Base-by-base conservation (phyloP, 2,113 vertebrate species). In the Psilopogon haemacephalus region DNA sequence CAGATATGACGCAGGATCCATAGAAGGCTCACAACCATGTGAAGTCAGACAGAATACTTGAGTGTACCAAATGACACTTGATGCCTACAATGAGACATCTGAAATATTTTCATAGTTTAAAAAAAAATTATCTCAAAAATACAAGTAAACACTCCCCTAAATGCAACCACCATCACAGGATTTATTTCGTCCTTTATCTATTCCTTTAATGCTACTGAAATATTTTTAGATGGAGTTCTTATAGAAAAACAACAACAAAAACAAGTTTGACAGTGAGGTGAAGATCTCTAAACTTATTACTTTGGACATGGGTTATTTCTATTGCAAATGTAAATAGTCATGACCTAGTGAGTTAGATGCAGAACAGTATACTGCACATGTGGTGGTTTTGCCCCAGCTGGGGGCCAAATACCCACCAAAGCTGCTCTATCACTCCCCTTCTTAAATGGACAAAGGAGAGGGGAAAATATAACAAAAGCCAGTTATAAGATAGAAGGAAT, bases 201-300 rank as follows among this genome's bases (percentile, higher is more conserved):
- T 8, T 30, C 56, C 27, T 30, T 58, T 50, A 56, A 26, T 4
- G 58, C 30, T 35, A n/a, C 12, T 0, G 0, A 88, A 89, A 82
- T 48, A 52, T 30, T 11, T 84, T 48, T 54, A 72, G 24, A 24
- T 44, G 16, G 14, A 46, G 20, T 21, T 94, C 42, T 86, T 52
- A 59, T 74, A 96, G 59, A 68, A 75, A 87, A 87, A 69, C 42
- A 44, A 44, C 42, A 42, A 16, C 42, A 42, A 42, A 42, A 11
- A 12, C 5, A 46, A 18, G 11, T 78, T 86, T 44, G 48, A 84
- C 15, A 58, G 35, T 33, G 35, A 55, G 67, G 6, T 20, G 42
- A 63, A 33, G 12, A 11, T 11, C 20, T 30, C 30, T 15, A 7
- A 10, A 23, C 23, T 72, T 28, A 38, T 62, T 35, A 13, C 13